Evolutionary conservation across 2,797 vertebrate genomes (phyloP).

Genomic region (Labroides dimidiatus): DNA sequence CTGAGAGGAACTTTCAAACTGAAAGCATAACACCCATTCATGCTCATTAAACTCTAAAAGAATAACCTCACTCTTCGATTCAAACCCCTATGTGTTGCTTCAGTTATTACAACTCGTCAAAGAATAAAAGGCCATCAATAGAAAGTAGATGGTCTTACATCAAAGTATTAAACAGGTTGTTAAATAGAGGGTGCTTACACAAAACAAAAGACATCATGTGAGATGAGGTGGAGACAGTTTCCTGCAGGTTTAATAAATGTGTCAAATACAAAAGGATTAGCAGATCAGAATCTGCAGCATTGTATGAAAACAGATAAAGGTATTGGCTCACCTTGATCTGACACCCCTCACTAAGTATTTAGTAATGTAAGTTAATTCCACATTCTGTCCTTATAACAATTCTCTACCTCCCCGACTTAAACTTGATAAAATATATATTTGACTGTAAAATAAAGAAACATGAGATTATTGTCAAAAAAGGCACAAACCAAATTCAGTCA

Average conservation of each 20-base stretch:
- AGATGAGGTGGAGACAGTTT: background rate
- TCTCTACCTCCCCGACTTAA: background rate
- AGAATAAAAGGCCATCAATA: background rate
- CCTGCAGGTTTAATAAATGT: background rate
- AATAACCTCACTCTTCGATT: slow-evolving; percentile 7
- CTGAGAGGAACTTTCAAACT: slow-evolving; percentile 8
- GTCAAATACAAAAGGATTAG: background rate
- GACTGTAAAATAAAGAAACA: no score
- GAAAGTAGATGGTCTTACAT: background rate
- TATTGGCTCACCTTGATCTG: background rate
- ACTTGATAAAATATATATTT: background rate
- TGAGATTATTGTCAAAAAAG: no score
- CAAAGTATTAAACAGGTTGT: background rate
- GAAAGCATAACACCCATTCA: background rate
- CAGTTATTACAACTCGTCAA: background rate
- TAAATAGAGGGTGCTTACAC: background rate
- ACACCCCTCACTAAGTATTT: slow-evolving; percentile 3
- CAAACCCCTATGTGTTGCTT: background rate
- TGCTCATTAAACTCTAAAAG: background rate
- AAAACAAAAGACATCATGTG: background rate
- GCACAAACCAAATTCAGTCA: no score
- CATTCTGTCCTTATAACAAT: background rate
- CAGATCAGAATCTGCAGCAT: background rate
- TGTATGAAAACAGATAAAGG: background rate
- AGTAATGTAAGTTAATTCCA: background rate